Evolutionary conservation across 2,888 invertebrate species (phyloP).

Genomic region (Conus canariensis): DNA sequence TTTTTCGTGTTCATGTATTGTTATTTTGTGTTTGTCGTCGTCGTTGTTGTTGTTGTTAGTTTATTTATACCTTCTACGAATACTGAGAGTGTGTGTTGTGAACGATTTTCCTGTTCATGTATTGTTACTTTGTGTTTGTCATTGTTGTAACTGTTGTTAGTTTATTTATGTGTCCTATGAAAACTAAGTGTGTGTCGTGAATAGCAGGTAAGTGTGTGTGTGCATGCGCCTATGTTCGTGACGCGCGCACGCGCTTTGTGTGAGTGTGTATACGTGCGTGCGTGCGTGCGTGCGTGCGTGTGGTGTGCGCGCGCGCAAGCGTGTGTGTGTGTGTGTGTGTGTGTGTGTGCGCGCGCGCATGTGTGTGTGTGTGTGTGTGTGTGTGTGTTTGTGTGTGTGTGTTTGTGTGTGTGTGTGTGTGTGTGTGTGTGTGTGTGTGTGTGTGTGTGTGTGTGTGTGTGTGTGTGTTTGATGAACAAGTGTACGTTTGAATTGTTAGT

Average conservation of each 20-base stretch:
- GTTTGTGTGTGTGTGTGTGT: conserved; percentile 24
- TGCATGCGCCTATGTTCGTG: not conserved
- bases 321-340: conserved; percentile 8
- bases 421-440: conserved; percentile 20
- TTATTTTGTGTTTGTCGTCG: no score
- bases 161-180: no score
- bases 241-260: not conserved
- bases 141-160: no score
- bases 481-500: no score
- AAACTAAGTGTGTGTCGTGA: no score
- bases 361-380: not conserved
- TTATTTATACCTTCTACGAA: no score
- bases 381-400: no score
- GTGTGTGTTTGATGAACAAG: not conserved
- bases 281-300: conserved; percentile 19
- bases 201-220: not conserved
- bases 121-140: no score
- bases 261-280: conserved; percentile 8
- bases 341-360: not conserved
- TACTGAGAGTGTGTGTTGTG: no score
- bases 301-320: not conserved
- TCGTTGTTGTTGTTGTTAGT: no score
- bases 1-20: no score
- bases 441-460: not conserved
- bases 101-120: no score